Conservation (phyloP, 2,888 invertebrate species). For the Chymomyza amoena region DNA sequence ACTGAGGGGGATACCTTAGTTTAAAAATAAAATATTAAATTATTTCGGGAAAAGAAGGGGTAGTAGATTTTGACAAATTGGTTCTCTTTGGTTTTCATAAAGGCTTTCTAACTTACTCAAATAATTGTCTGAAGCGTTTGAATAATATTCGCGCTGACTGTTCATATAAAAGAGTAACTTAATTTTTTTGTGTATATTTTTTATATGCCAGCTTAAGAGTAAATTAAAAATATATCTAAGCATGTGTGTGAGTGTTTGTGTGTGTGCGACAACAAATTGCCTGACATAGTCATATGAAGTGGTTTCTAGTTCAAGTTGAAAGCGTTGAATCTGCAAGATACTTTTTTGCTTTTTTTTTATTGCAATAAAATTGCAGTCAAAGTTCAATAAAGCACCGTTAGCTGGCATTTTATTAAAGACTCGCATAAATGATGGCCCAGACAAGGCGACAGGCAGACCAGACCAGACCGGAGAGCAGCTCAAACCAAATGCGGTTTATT, state of each 20-base stretch:
- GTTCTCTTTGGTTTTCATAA: too few relatives aligned
- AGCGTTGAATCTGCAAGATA: not conserved
- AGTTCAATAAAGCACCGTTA: constrained; percentile 47
- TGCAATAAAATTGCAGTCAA: constrained; percentile 49
- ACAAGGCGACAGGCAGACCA: not conserved
- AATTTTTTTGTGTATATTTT: constrained; percentile 9
- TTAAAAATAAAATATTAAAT: too few relatives aligned
- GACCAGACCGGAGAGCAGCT: not conserved
- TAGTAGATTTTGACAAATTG: too few relatives aligned
- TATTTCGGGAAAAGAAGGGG: too few relatives aligned
- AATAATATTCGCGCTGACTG: too few relatives aligned
- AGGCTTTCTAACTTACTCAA: too few relatives aligned
- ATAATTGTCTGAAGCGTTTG: too few relatives aligned
- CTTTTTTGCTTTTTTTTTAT: constrained; percentile 19
- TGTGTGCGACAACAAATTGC: constrained; percentile 23
- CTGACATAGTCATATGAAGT: constrained; percentile 10
- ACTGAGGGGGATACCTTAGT: too few relatives aligned
- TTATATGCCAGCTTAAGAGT: not conserved
- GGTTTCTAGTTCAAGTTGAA: constrained; percentile 56
- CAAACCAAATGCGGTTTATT: not conserved
- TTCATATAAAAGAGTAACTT: constrained; percentile 19
- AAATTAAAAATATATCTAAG: not conserved
- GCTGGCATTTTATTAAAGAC: constrained; percentile 20
- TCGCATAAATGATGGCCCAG: constrained; percentile 7
- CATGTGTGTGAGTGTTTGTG: not conserved